Conservation (phyloP, 2,888 invertebrate genomes). For the Agrochola macilenta region DNA sequence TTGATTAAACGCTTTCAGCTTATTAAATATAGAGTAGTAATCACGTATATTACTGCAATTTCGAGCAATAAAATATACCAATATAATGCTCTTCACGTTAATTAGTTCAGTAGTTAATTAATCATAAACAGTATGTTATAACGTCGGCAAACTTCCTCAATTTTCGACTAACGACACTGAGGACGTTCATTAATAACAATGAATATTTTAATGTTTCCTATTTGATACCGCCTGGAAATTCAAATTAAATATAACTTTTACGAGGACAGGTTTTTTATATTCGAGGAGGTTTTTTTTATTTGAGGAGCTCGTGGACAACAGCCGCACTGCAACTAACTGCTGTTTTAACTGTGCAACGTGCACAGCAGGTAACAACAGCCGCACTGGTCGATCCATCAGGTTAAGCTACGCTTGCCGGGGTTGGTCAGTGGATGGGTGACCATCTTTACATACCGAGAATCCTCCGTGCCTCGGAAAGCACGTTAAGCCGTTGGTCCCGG, state of each 20-base stretch:
- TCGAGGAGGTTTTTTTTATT: too few relatives aligned
- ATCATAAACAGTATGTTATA: conserved; percentile 61
- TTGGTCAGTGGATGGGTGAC: too few relatives aligned
- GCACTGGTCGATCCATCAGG: too few relatives aligned
- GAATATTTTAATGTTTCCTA: conserved; percentile 51
- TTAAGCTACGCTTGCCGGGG: too few relatives aligned
- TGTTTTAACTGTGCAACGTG: too few relatives aligned
- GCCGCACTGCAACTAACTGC: too few relatives aligned
- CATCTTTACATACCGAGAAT: too few relatives aligned
- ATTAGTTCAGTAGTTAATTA: conserved; percentile 65
- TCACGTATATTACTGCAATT: conserved; percentile 49
- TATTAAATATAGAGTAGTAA: conserved; percentile 27
- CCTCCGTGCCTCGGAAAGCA: too few relatives aligned
- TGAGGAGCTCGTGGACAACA: too few relatives aligned
- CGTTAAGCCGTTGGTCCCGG: too few relatives aligned
- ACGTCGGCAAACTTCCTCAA: conserved; percentile 66
- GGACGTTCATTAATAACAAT: conserved; percentile 52
- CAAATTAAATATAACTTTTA: conserved; percentile 67
- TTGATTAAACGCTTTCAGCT: conserved; percentile 18
- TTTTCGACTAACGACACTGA: conserved; percentile 61
- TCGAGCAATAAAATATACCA: conserved; percentile 47
- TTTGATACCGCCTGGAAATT: conserved; percentile 50
- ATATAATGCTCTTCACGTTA: conserved; percentile 56
- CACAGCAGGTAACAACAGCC: too few relatives aligned
- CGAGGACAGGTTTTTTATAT: conserved; percentile 56